Percentiles rank a stretch among this genome's conserved stretches.
phyloP scores from a whole-genome alignment of 2,888 invertebrate species.

The Dione vanillae region DNA sequence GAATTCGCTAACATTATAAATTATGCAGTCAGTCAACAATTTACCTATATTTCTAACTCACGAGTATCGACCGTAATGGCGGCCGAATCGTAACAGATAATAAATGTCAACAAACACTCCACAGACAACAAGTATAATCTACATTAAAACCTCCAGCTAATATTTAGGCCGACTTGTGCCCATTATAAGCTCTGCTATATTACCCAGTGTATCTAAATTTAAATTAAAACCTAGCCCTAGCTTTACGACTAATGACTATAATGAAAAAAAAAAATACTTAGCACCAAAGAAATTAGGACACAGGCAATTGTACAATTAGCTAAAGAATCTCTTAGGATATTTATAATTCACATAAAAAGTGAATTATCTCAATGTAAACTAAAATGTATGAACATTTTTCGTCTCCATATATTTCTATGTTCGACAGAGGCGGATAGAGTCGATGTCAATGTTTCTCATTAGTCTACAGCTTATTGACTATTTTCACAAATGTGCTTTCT shows the following conservation, averaged over 20 bases:
- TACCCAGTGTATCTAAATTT: slow-evolving; percentile 49
- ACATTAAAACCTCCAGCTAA: slow-evolving; percentile 37
- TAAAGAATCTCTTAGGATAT: slow-evolving; percentile 43
- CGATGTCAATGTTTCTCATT: slow-evolving; percentile 46
- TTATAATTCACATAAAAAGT: slow-evolving; percentile 37
- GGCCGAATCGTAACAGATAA: slow-evolving; percentile 41
- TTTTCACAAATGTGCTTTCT: slow-evolving; percentile 35
- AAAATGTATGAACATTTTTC: slow-evolving; percentile 28
- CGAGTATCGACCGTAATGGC: slow-evolving; percentile 22
- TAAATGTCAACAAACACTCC: slow-evolving; percentile 47
- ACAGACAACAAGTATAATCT: slow-evolving; percentile 45
- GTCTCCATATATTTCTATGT: slow-evolving; percentile 34
- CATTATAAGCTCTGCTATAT: slow-evolving; percentile 53
- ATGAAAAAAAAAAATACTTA: slow-evolving; percentile 56
- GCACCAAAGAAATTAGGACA: slow-evolving; percentile 74
- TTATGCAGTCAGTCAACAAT: slow-evolving; percentile 77
- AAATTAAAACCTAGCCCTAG: slow-evolving; percentile 49
- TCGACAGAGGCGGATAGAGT: slow-evolving; percentile 45
- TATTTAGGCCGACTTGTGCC: slow-evolving; percentile 47
- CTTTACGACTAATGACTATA: slow-evolving; percentile 49
- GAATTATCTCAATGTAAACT: slow-evolving; percentile 30
- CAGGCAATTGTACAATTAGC: slow-evolving; percentile 51
- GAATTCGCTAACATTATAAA: slow-evolving; percentile 69
- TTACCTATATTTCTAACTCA: slow-evolving; percentile 45
- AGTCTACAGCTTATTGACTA: slow-evolving; percentile 39